These are phyloP conservation scores for Scaptomyza pallida DNA, from an alignment of 1,140 invertebrate species.

Conservation along the genomic window DNA sequence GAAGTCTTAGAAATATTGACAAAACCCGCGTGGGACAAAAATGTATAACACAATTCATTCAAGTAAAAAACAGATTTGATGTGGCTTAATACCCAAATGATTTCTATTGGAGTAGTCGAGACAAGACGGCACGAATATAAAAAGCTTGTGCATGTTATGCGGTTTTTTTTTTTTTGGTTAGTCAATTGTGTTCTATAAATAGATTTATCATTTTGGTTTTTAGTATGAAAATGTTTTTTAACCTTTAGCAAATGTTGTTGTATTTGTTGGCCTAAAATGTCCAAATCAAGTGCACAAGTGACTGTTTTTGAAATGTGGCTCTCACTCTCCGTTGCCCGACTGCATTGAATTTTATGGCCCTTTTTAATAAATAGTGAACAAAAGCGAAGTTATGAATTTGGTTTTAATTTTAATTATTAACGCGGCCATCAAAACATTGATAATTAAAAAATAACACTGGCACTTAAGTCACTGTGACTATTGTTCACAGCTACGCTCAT, in stretches of 20 bases:
- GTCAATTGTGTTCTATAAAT: conserved; percentile 61
- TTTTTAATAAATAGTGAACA: conserved; percentile 37
- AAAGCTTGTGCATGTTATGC: conserved; percentile 51
- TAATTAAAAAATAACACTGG: conserved; percentile 3
- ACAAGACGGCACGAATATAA: conserved; percentile 22
- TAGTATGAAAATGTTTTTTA: conserved; percentile 52
- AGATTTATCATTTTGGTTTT: conserved; percentile 51
- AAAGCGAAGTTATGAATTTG: conserved; percentile 24
- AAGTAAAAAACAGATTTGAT: too few relatives aligned
- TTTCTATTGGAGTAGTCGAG: too few relatives aligned
- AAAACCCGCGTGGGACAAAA: too few relatives aligned
- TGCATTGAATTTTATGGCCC: conserved; percentile 39
- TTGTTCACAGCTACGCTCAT: conserved; percentile 16
- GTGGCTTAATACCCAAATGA: too few relatives aligned
- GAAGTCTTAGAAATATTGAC: too few relatives aligned
- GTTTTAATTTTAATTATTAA: not conserved
- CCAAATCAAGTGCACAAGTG: conserved; percentile 81
- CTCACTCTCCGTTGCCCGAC: conserved; percentile 33
- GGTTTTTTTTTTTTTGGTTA: conserved; percentile 25
- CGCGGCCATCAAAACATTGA: too few relatives aligned
- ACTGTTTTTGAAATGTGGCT: conserved; percentile 45
- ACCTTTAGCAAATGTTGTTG: conserved; percentile 82
- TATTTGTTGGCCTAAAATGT: conserved; percentile 76
- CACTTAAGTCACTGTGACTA: conserved; percentile 20
- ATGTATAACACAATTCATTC: too few relatives aligned